These are phyloP conservation scores for Poeciliopsis occidentalis DNA, from an alignment of 2,113 vertebrate species.

Conservation along the genomic window DNA sequence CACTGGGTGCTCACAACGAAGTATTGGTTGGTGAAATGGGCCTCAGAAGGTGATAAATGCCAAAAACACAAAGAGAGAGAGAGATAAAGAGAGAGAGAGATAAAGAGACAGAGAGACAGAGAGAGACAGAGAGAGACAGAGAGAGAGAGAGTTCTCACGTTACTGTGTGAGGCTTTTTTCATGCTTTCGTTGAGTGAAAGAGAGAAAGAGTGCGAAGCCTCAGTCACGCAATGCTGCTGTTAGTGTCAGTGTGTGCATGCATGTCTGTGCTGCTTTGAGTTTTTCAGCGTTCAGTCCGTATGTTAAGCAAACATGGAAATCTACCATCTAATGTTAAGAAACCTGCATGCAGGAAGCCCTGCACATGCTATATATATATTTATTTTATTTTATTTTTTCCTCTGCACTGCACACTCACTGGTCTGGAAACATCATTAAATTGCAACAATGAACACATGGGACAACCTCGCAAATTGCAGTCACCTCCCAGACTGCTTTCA, in stretches of 20 bases:
- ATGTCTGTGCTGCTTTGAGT: slow-evolving; percentile 15
- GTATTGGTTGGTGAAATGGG: too few relatives aligned
- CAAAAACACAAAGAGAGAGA: not conserved
- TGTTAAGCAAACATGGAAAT: slow-evolving; percentile 35
- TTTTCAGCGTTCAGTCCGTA: slow-evolving; percentile 5
- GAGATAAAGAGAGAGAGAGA: slow-evolving; percentile 19
- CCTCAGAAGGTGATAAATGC: too few relatives aligned
- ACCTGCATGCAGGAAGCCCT: slow-evolving; percentile 46
- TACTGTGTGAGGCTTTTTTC: slow-evolving; percentile 64
- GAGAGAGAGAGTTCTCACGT: slow-evolving; percentile 58
- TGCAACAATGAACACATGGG: slow-evolving; percentile 9
- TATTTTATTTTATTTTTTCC: too few relatives aligned
- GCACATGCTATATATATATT: slow-evolving; percentile 8
- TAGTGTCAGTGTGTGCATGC: slow-evolving; percentile 18
- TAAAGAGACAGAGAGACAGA: too few relatives aligned
- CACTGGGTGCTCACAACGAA: too few relatives aligned
- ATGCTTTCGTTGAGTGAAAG: slow-evolving; percentile 65
- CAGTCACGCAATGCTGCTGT: slow-evolving; percentile 66
- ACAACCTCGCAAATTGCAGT: not conserved
- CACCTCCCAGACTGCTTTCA: not conserved
- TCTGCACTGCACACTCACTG: not conserved
- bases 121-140: slow-evolving; percentile 29
- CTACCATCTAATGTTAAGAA: slow-evolving; percentile 16
- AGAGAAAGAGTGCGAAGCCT: slow-evolving; percentile 66
- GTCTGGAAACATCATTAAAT: slow-evolving; percentile 21